Conservation (phyloP, 1,140 invertebrate species). For the Chironomus striatipennis region DNA sequence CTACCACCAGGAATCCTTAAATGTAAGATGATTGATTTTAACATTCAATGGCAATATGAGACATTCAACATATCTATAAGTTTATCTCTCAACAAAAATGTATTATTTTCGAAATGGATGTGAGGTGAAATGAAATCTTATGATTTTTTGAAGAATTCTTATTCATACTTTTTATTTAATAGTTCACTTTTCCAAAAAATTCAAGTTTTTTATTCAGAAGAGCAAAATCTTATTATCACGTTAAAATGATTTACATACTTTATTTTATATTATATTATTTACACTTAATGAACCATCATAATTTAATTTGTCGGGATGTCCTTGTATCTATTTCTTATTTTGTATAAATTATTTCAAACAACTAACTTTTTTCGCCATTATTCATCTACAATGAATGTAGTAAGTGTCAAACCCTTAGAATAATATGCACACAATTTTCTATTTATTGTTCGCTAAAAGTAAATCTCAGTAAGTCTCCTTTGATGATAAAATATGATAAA, state of each 20-base stretch:
- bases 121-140: not conserved
- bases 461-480: no score
- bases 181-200: no score
- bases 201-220: no score
- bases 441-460: no score
- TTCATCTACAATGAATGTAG: no score
- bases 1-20: conserved; percentile 5
- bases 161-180: no score
- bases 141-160: no score
- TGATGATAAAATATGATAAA: no score
- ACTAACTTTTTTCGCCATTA: not conserved
- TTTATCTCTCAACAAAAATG: not conserved
- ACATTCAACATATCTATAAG: not conserved
- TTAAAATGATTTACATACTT: not conserved
- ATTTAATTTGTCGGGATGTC: not conserved
- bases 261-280: not conserved
- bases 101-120: not conserved
- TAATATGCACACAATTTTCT: no score
- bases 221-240: not conserved
- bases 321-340: not conserved
- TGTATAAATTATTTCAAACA: not conserved
- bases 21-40: not conserved
- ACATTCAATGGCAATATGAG: not conserved
- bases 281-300: conserved; percentile 8
- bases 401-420: no score